These are phyloP conservation scores for Naso thynnoides DNA, from an alignment of 2,797 vertebrate genomes.

Conservation along the genomic window DNA sequence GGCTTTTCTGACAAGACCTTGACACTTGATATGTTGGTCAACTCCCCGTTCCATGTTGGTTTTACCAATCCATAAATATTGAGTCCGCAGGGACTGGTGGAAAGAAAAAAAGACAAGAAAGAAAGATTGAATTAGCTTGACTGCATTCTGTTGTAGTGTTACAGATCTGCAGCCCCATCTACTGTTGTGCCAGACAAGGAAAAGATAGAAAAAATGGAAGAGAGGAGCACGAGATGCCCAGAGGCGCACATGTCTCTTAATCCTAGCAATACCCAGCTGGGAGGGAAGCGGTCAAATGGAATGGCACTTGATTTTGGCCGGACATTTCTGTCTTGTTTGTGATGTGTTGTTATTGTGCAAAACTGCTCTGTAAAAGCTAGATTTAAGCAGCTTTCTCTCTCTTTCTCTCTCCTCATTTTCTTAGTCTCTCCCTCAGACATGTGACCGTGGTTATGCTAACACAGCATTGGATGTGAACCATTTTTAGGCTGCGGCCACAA, in stretches of 20 bases:
- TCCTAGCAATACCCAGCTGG: slow-evolving; percentile 40
- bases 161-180: slow-evolving; percentile 83
- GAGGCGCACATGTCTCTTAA: slow-evolving; percentile 53
- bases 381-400: slow-evolving; percentile 55
- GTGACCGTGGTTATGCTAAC: slow-evolving; percentile 79
- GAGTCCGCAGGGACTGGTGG: slow-evolving; percentile 65
- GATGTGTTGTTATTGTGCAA: slow-evolving; percentile 59
- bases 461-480: slow-evolving; percentile 80
- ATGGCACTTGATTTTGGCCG: slow-evolving; percentile 35
- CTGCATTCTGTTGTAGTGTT: slow-evolving; percentile 36
- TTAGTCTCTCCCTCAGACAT: slow-evolving; percentile 64
- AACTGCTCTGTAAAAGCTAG: slow-evolving; percentile 37
- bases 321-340: slow-evolving; percentile 43
- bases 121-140: slow-evolving; percentile 38
- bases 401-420: slow-evolving; percentile 47
- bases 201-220: too few relatives aligned
- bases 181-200: slow-evolving; percentile 73
- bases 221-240: slow-evolving; percentile 47
- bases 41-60: slow-evolving; percentile 75
- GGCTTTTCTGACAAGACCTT: slow-evolving; percentile 79
- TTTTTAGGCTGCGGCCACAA: slow-evolving; percentile 80
- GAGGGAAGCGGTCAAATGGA: slow-evolving; percentile 49
- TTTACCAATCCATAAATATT: slow-evolving; percentile 81
- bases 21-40: slow-evolving; percentile 82
- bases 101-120: slow-evolving; percentile 43